A percentile compares a stretch with the other conserved stretches of the same genome.
Conservation (phyloP, 2,888 invertebrate species). For the Drosophila acutilabella region DNA sequence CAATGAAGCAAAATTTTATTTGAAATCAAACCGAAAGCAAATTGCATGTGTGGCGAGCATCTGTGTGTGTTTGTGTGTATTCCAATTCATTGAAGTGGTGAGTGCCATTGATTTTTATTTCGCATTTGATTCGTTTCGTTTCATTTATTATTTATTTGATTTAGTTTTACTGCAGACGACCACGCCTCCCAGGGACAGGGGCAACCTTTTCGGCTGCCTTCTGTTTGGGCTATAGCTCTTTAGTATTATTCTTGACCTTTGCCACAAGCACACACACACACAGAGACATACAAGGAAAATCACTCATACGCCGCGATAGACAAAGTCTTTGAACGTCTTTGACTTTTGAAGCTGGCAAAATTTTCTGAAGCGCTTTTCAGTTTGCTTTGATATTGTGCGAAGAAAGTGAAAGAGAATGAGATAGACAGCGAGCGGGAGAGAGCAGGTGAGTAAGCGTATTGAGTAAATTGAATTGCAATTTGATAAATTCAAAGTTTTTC, state of each 20-base stretch:
- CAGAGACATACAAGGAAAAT: conserved; percentile 33
- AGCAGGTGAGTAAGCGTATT: not conserved
- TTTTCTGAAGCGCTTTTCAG: conserved; percentile 12
- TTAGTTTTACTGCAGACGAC: conserved; percentile 70
- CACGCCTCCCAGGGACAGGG: conserved; percentile 6
- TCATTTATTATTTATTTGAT: conserved; percentile 80
- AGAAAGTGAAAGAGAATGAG: not conserved
- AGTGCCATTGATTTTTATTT: conserved; percentile 80
- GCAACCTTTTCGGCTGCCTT: conserved; percentile 9
- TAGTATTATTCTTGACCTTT: conserved; percentile 23
- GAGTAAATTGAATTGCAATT: not conserved
- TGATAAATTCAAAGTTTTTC: conserved; percentile 4
- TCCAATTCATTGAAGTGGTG: conserved; percentile 77
- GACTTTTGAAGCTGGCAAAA: conserved; percentile 8
- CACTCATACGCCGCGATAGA: conserved; percentile 69
- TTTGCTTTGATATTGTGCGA: conserved; percentile 50
- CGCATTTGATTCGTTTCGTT: conserved; percentile 79
- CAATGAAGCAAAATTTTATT: conserved; percentile 79
- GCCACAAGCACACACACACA: conserved; percentile 24
- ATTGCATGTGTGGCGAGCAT: conserved; percentile 55
- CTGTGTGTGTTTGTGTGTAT: conserved; percentile 47
- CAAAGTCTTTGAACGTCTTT: conserved; percentile 17
- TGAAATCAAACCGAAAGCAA: conserved; percentile 78
- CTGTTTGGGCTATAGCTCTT: conserved; percentile 23
- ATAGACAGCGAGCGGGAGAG: not conserved